Base-by-base conservation (phyloP, 37 sponge, comb jelly and placozoan species). In the Tethya wilhelma region DNA sequence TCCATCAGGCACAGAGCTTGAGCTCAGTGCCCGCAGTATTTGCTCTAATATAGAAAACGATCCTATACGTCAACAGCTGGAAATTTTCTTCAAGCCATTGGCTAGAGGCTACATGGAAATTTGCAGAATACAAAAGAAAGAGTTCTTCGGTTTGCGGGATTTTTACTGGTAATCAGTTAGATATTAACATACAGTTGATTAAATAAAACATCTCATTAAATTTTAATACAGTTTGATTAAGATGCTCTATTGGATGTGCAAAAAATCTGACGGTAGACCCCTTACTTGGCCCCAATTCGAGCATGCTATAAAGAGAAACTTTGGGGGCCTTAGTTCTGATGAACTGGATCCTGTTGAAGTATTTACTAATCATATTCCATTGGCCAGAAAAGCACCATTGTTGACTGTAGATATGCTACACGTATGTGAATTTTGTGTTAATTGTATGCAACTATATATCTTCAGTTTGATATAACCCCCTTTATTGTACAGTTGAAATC, bases 121-220 rank as follows among this genome's bases (percentile, higher is more conserved):
- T 9, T 72, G 73, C 31, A 44, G 64, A 0, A 3, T 80, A 25
- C 45, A 91, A 44, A 41, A 71, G 43, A 83, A 53, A 45, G 90
- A 95, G 38, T 95, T 91, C 63, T 96, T 96, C 87, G 99, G 99
- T 4, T 84, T 98, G 30, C 49, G 99, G 62, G 99, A 98, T 56
- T 98, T 95, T 73, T 98, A 95, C 67, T 87, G 93, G 93, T 92
- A 63, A 38, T 43, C 58, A 17, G 0, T 0, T 49, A 40, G 12
- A 34, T 30, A 4, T 4, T n/a, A n/a, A 22, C 14, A 55, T 20
- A n/a, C n/a, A n/a, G n/a, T n/a, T n/a, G n/a, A n/a, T n/a, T n/a
- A n/a, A n/a, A n/a, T n/a, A n/a, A n/a, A n/a, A n/a, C n/a, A n/a
- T n/a, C n/a, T n/a, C n/a, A n/a, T n/a, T n/a, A n/a, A n/a, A n/a